Percentiles rank a stretch among this genome's conserved stretches.
These are phyloP conservation scores for Phalloptychus januarius DNA, from an alignment of 2,797 vertebrate genomes.

Conservation along the genomic window DNA sequence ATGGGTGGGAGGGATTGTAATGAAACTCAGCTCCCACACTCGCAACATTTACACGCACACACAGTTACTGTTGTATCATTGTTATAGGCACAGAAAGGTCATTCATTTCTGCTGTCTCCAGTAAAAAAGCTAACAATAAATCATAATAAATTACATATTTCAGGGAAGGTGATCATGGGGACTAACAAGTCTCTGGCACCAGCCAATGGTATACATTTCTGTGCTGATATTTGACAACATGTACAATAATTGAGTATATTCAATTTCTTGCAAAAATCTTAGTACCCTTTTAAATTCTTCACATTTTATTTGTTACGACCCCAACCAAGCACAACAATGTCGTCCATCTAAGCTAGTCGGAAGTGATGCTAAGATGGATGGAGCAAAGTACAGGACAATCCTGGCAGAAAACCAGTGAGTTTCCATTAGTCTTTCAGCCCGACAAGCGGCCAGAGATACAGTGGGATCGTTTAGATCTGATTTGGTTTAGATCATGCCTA, in stretches of 20 bases:
- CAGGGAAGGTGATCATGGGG: constrained; percentile 34
- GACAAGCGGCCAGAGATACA: not conserved
- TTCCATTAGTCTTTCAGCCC: not conserved
- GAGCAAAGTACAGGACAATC: not conserved
- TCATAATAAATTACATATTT: constrained; percentile 57
- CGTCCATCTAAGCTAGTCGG: not conserved
- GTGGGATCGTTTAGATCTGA: not conserved
- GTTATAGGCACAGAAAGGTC: constrained; percentile 31
- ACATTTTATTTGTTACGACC: not conserved
- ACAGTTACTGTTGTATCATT: constrained; percentile 25
- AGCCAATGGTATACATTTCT: not conserved
- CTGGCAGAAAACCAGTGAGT: not conserved
- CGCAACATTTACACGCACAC: constrained; percentile 14
- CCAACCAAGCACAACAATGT: not conserved
- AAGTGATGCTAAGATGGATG: not conserved
- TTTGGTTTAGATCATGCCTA: not conserved
- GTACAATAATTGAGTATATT: not conserved
- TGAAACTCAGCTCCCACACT: not conserved
- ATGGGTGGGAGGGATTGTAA: not conserved
- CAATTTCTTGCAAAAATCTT: not conserved
- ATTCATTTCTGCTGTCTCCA: constrained; percentile 35
- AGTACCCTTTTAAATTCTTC: not conserved
- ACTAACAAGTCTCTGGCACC: constrained; percentile 22
- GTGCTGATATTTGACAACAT: not conserved
- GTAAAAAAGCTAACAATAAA: constrained; percentile 34